Base-by-base conservation (phyloP, 1,140 invertebrate genomes). In the Hyles euphorbiae region DNA sequence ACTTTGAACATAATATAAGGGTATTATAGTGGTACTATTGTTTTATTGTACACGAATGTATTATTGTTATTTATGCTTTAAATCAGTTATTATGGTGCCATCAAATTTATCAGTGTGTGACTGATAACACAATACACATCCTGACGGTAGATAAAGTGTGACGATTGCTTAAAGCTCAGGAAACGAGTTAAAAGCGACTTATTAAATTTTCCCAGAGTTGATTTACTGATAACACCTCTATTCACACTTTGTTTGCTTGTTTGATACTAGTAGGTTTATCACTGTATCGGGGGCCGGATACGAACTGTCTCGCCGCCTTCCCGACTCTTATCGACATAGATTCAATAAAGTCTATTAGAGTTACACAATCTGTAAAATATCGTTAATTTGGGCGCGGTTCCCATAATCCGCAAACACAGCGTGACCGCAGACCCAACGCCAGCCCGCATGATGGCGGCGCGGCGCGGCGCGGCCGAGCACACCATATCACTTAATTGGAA, bases 401-500 rank as follows among this genome's bases (percentile, higher is more conserved):
- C 50, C 50, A 34, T 60, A 65, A 22, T 53, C 51, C 54, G 59
- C 53, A 59, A 62, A 61, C 60, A 60, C 46, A 56, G 58, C 47
- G 46, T 53, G 50, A 55, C 47, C 43, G 34, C 50, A 36, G 40
- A 12, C 67, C 59, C 61, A 22, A 0, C 22, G 2, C 22, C 22
- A 22, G 62, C 85, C 85, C 85, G 85, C 83, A 88, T 88, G 56
- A 62, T 65, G 70, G 57, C 34, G 46, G 70, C 67, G 68, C 65
- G 69, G 71, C 64, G 70, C 70, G 70, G 5, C 36, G 36, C 36
- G 36, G 36, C 36, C 36, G 36, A 40, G 36, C 36, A 5, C 36
- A 5, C 36, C 36, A 40, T 40, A 78, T 69, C 75, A 68, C 80
- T 83, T 85, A 88, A 88, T 86, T 78, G 74, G 57, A 56, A 50